Conservation (phyloP, 2,113 vertebrate genomes). For the Tragulus kanchil region DNA sequence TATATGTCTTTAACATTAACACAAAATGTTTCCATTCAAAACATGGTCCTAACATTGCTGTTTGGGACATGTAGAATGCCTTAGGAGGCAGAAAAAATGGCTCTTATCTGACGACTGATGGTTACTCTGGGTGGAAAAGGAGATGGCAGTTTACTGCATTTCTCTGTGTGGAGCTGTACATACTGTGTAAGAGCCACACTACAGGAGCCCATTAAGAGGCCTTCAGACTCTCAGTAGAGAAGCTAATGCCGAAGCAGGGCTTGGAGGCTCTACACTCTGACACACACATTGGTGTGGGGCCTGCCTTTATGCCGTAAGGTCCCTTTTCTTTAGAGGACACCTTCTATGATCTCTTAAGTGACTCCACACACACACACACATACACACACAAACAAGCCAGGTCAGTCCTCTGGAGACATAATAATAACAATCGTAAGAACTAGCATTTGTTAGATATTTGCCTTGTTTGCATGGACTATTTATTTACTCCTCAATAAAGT, state of each 20-base stretch:
- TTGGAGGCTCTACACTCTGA: neutral
- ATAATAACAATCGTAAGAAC: neutral
- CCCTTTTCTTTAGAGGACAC: neutral
- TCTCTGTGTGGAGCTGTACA: neutral
- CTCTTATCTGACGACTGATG: neutral
- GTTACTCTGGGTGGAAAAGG: neutral
- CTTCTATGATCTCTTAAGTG: neutral
- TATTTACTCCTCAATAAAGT: neutral
- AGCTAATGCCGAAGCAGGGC: neutral
- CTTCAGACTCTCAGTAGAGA: neutral
- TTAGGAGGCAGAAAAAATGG: neutral
- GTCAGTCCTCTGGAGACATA: neutral
- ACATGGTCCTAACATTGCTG: neutral
- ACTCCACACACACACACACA: neutral
- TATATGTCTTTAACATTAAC: slow-evolving; percentile 16
- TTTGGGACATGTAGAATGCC: neutral
- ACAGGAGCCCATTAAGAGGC: neutral
- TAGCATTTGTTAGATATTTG: slow-evolving; percentile 1
- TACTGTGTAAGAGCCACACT: neutral
- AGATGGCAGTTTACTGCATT: neutral
- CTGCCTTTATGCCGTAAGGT: neutral
- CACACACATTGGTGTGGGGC: neutral
- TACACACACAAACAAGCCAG: neutral
- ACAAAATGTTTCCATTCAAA: neutral
- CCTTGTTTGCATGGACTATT: neutral